A percentile compares a stretch with the other conserved stretches of the same genome.
These are phyloP conservation scores for Asarcornis scutulata DNA, from an alignment of 2,113 vertebrate species.

Conservation along the genomic window DNA sequence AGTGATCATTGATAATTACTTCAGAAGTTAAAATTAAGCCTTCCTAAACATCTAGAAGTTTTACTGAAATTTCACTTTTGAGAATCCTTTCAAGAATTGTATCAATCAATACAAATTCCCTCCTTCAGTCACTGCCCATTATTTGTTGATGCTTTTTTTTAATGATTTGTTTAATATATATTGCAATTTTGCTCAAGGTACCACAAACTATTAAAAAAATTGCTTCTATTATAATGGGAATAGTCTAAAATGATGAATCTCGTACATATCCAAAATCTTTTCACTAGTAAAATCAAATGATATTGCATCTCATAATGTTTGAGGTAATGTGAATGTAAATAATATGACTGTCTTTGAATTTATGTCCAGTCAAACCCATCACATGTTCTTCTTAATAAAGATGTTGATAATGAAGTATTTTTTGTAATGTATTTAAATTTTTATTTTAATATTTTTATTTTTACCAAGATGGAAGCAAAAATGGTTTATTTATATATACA, in stretches of 20 bases:
- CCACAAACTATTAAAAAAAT: neutral
- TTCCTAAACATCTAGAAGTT: neutral
- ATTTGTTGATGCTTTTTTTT: neutral
- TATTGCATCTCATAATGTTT: neutral
- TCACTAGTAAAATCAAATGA: neutral
- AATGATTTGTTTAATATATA: neutral
- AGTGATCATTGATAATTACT: neutral
- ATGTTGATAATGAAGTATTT: neutral
- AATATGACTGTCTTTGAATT: neutral
- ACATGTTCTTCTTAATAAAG: neutral
- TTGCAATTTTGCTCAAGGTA: neutral
- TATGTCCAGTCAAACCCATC: neutral
- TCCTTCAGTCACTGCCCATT: neutral
- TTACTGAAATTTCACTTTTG: neutral
- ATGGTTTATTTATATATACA: neutral
- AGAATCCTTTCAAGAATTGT: neutral
- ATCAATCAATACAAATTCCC: neutral
- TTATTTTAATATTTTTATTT: neutral
- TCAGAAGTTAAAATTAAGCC: neutral
- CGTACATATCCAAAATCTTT: neutral
- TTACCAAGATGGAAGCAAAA: neutral
- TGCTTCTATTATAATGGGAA: neutral
- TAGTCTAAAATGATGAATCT: neutral
- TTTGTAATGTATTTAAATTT: neutral
- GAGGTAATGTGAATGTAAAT: neutral